Evolutionary conservation across 2,797 vertebrate species (phyloP), one percentile per base, ranked within the genome.

Genomic region (Neostethus bicornis): DNA sequence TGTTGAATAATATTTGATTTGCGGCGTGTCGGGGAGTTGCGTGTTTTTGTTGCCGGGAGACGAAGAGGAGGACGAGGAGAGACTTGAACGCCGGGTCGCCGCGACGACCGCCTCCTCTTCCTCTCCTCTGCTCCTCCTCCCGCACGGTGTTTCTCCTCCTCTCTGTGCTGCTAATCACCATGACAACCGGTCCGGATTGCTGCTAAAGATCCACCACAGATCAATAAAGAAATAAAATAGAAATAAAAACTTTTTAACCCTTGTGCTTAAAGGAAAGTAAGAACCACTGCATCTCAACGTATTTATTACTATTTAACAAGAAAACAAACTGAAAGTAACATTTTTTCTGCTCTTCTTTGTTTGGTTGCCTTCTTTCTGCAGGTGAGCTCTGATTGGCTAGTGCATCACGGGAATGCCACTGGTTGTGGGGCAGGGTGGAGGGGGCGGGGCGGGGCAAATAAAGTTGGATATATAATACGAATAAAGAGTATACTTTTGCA

Each of bases 301-400:
- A 93, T 93, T 93, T 93, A 93, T 93, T 92, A 93, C 91, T 93
- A 93, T 93, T 93, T 92, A 93, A 92, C 90, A 92, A 90, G 86
- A 90, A 91, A 91, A 91, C 83, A 80, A 87, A 89, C 85, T 86
- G 83, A 88, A 90, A 89, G 85, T 89, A 86, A 83, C 89, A 85
- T 88, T 90, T 90, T 92, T 91, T 91, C 89, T 93, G 91, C 90
- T 93, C 88, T 88, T 90, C 89, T 91, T 90, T 90, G 88, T 92
- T 92, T 88, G 89, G 90, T 90, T 91, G 90, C 87, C 90, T 91
- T 92, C 89, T 92, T 91, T 90, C 86, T 91, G 86, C 90, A 91
- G 92, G 90, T 91, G 87, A 91, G 88, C 85, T 91, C 89, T 88
- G 89, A 89, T 90, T 92, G 90, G 85, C 89, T 90, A 87, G 89